These are phyloP conservation scores for Tenodera sinensis DNA, from an alignment of 2,888 invertebrate species.

Conservation along the genomic window DNA sequence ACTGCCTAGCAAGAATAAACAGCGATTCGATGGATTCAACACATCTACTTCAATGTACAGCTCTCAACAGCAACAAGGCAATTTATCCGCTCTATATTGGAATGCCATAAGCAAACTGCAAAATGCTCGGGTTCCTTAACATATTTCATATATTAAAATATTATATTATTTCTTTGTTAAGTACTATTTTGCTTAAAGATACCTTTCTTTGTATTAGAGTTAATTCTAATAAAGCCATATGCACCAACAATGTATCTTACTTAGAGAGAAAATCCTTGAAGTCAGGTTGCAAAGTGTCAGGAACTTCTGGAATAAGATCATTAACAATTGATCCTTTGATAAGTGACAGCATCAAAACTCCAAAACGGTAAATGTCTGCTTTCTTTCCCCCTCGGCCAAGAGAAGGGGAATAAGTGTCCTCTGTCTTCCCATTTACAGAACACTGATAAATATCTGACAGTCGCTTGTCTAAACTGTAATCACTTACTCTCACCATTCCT, in stretches of 20 bases:
- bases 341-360: conserved; percentile 64
- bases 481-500: conserved; percentile 58
- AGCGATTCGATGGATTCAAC: too few relatives aligned
- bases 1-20: too few relatives aligned
- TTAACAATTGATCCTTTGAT: conserved; percentile 52
- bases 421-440: conserved; percentile 31
- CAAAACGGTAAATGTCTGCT: conserved; percentile 70
- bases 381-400: conserved; percentile 58
- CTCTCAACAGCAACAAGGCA: too few relatives aligned
- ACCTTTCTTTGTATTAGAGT: too few relatives aligned
- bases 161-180: too few relatives aligned
- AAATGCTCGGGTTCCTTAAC: too few relatives aligned
- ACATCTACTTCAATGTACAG: too few relatives aligned
- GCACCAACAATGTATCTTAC: conserved; percentile 49
- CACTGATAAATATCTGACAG: conserved; percentile 53
- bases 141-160: too few relatives aligned
- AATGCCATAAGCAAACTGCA: too few relatives aligned
- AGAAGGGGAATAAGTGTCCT: conserved; percentile 41
- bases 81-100: too few relatives aligned
- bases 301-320: conserved; percentile 54
- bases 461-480: conserved; percentile 68
- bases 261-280: conserved; percentile 70
- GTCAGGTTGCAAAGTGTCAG: conserved; percentile 54
- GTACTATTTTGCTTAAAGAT: too few relatives aligned
- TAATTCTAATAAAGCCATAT: too few relatives aligned